Base-by-base conservation (phyloP, 2,888 invertebrate species). In the Helicoverpa assulta region DNA sequence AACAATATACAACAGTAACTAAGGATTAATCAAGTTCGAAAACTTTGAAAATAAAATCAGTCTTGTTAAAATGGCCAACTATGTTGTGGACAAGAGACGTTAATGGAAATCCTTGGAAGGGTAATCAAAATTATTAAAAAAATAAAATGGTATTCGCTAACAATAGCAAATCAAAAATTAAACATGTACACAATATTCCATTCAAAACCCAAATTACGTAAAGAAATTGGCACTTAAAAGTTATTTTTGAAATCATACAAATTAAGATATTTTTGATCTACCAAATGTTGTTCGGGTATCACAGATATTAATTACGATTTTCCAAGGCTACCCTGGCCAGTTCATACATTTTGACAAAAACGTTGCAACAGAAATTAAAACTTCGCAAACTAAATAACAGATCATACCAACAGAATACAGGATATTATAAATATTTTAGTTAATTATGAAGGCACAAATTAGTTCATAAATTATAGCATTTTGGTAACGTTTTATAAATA, bases 1-100 rank as follows among this genome's bases (percentile, higher is more conserved):
- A 95, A 93, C 92, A 93, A 93, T 93, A 92, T 93, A 94, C 92
- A 94, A 93, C 93, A 94, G 92, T 93, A 93, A 94, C 94, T 94
- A 94, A 95, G 91, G 93, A 92, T 94, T 92, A 93, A 92, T 93
- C 89, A 91, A 92, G 90, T 90, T 92, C 90, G 88, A 92, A 92
- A 93, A 91, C 90, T 88, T 91, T 91, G 93, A 93, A 94, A 95
- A 92, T 91, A 91, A 95, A 94, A 95, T 96, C 96, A 96, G 96
- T 96, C 96, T 96, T 96, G 96, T 96, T 96, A 96, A 93, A 95
- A 96, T 95, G 95, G 95, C 96, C 95, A 93, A 94, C 91, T 91
- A 91, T 88, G 80, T 85, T 83, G 88, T 89, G 89, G 91, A 90
- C 87, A 89, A 89, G 87, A 91, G 89, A 90, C 85, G 86, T 89